phyloP scores from a whole-genome alignment of 2,797 vertebrate species.

The Echeneis naucrates region DNA sequence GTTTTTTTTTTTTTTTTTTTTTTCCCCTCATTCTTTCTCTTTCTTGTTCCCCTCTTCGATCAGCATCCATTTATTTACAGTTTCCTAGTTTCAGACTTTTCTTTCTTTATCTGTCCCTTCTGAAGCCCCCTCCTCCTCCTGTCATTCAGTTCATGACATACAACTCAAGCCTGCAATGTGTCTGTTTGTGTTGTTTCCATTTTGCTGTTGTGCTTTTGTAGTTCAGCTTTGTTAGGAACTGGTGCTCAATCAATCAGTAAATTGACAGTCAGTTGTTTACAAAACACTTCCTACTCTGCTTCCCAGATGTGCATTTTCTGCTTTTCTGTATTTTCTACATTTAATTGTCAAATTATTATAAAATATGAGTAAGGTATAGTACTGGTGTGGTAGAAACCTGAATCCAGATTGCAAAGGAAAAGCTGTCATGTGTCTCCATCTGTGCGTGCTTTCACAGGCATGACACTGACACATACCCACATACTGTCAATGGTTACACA shows the following conservation, averaged over 20 bases:
- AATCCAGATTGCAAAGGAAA: not conserved
- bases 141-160: not conserved
- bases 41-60: not conserved
- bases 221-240: not conserved
- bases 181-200: not conserved
- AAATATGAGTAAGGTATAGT: not conserved
- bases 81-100: not conserved
- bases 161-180: not conserved
- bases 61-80: not conserved
- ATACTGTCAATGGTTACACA: constrained; percentile 4
- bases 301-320: not conserved
- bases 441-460: constrained; percentile 8
- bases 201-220: not conserved
- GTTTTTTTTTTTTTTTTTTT: not conserved
- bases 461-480: constrained; percentile 42
- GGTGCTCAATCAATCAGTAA: not conserved
- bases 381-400: not conserved
- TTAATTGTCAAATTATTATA: not conserved
- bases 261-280: not conserved
- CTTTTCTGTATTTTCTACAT: not conserved
- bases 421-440: not conserved
- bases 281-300: not conserved
- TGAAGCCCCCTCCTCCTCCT: not conserved
- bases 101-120: not conserved
- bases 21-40: too few species aligned